Percentiles rank a stretch among this genome's conserved stretches.
phyloP scores from a whole-genome alignment of 30 jellyfish, hydroid and myxozoan genomes.

The Aurelia aurita complex sp. Pacific region DNA sequence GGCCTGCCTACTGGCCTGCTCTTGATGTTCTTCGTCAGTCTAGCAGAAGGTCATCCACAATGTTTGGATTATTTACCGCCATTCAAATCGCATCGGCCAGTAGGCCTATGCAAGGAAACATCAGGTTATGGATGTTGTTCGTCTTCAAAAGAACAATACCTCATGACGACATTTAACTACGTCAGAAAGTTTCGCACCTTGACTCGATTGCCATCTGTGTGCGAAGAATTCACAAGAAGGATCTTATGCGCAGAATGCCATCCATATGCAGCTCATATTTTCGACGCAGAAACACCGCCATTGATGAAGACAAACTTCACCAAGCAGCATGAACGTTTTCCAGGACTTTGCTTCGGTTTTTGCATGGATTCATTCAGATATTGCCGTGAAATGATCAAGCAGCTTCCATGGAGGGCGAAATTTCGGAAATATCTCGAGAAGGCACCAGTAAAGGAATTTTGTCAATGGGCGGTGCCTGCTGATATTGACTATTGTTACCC shows the following conservation, averaged over 20 bases:
- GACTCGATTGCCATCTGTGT: not conserved
- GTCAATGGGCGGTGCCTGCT: slow-evolving; percentile 86
- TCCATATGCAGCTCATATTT: slow-evolving; percentile 96
- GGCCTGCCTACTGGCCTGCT: not conserved
- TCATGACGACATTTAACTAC: slow-evolving; percentile 26
- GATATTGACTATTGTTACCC: slow-evolving; percentile 88
- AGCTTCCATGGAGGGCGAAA: slow-evolving; percentile 33
- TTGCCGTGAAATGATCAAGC: slow-evolving; percentile 53
- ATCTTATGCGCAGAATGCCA: slow-evolving; percentile 86
- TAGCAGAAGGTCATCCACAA: slow-evolving; percentile 78
- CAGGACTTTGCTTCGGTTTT: slow-evolving; percentile 82
- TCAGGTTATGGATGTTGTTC: slow-evolving; percentile 83
- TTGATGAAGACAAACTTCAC: slow-evolving; percentile 15
- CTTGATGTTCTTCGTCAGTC: not conserved
- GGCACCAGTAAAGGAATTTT: slow-evolving; percentile 51
- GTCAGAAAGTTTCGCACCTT: slow-evolving; percentile 1
- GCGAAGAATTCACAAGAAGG: slow-evolving; percentile 41
- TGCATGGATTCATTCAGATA: slow-evolving; percentile 55
- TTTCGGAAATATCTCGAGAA: slow-evolving; percentile 29
- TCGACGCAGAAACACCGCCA: slow-evolving; percentile 88
- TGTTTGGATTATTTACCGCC: slow-evolving; percentile 93
- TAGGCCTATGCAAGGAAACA: slow-evolving; percentile 73
- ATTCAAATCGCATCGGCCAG: slow-evolving; percentile 54
- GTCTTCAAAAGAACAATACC: slow-evolving; percentile 32
- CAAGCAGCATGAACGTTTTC: slow-evolving; percentile 63